Evolutionary conservation across 1,140 invertebrate species (phyloP).

Genomic region (Leptopilina clavipes): DNA sequence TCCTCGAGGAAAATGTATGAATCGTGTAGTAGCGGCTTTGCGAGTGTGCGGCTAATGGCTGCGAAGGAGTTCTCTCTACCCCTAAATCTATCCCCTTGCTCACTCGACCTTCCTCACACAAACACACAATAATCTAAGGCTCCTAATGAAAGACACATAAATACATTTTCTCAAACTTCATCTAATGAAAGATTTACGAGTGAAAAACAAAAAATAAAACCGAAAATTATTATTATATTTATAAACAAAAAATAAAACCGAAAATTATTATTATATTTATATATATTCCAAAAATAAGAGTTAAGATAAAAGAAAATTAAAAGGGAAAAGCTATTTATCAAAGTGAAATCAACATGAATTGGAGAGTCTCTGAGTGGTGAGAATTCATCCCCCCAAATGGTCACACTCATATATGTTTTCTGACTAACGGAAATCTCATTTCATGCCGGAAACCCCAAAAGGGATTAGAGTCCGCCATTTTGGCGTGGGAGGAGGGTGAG

Average conservation of each 20-base stretch:
- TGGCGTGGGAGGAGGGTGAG: slow-evolving; percentile 46
- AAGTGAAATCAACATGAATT: background rate
- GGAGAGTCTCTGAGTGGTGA: background rate
- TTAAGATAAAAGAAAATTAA: background rate
- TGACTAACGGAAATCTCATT: slow-evolving; percentile 69
- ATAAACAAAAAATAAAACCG: no score
- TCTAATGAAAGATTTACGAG: background rate
- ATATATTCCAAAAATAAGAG: no score
- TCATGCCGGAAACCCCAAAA: slow-evolving; percentile 67
- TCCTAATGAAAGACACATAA: background rate
- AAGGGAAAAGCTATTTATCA: background rate
- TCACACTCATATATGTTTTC: slow-evolving; percentile 52
- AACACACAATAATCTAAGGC: background rate
- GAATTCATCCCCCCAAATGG: background rate
- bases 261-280: background rate
- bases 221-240: background rate
- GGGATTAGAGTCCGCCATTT: slow-evolving; percentile 70
- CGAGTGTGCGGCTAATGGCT: slow-evolving; percentile 71
- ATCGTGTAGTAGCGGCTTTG: slow-evolving; percentile 74
- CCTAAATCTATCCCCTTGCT: slow-evolving; percentile 69
- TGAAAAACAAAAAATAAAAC: background rate
- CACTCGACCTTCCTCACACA: slow-evolving; percentile 55
- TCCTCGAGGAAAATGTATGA: slow-evolving; percentile 74
- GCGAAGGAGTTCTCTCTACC: slow-evolving; percentile 66
- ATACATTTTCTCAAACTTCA: background rate